Base-by-base conservation (phyloP, 2,888 invertebrate species). In the Perdita meconis region DNA sequence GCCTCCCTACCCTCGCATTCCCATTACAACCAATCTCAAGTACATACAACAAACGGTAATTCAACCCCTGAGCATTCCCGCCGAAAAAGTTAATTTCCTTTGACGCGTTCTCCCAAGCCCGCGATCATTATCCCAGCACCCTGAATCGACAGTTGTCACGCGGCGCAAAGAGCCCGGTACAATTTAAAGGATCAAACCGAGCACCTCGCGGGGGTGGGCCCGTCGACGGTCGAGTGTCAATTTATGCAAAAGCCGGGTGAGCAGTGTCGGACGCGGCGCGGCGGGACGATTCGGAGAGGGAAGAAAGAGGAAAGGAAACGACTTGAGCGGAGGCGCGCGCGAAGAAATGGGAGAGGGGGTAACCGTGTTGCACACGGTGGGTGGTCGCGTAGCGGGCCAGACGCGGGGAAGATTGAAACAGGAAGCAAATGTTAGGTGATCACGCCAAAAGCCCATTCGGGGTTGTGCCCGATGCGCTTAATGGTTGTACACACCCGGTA, bases 401-500 rank as follows among this genome's bases (percentile, higher is more conserved):
- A 63, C 60, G 47, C 34, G 47, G 38, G 51, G 42, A 47, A 56
- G 51, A 64, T 38, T 57, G 78, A 60, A 76, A 72, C 78, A 74
- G 81, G 81, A 81, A 69, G 82, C 81, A 81, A 78, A 74, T 68
- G 83, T 67, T 71, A 77, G 76, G 73, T 80, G 81, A 85, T 85
- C 72, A 82, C 81, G 75, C 78, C 80, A 80, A 83, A 81, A 80
- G 83, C 80, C 75, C 82, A 83, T 83, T 83, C 80, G 84, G 78
- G 80, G 65, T 81, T 83, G 85, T 81, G 82, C 77, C 78, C 79
- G 81, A 85, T 86, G 80, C 82, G 81, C 81, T 84, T 84, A 86
- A 87, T 85, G 84, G 79, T 80, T 74, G 83, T 84, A 81, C 80
- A 83, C 82, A 85, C 81, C 72, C 75, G 65, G 79, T 81, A 53